Percentiles rank a stretch among this genome's conserved stretches.
Evolutionary conservation across 2,888 invertebrate species (phyloP).

Genomic region (Rhagonycha lutea): DNA sequence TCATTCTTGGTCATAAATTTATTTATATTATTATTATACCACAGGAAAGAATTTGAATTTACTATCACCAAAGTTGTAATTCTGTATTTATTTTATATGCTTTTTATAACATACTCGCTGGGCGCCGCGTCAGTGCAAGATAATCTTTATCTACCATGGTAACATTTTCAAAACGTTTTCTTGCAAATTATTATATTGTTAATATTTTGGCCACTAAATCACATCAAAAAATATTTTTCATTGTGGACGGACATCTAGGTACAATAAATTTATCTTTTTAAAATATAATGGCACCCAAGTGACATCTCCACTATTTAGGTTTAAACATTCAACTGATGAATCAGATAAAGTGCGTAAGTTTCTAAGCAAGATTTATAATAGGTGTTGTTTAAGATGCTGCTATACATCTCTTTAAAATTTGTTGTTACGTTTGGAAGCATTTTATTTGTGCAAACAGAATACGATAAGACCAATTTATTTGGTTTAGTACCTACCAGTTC

Average conservation of each 20-base stretch:
- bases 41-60: neutral
- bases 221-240: neutral
- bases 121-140: no score
- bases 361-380: conserved; percentile 1
- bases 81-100: no score
- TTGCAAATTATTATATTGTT: neutral
- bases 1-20: neutral
- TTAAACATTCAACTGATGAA: neutral
- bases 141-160: no score
- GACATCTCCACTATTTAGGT: neutral
- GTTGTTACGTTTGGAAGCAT: neutral
- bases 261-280: neutral
- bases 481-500: neutral
- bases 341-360: neutral
- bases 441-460: neutral
- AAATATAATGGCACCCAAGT: neutral
- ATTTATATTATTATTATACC: neutral
- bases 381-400: neutral
- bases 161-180: no score
- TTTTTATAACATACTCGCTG: no score
- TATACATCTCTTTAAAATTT: neutral
- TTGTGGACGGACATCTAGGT: neutral
- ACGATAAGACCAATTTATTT: conserved; percentile 9
- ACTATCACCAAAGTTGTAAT: no score
- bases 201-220: neutral